Evolutionary conservation across 2,888 invertebrate genomes (phyloP).

Genomic region (Caenorhabditis sp.): DNA sequence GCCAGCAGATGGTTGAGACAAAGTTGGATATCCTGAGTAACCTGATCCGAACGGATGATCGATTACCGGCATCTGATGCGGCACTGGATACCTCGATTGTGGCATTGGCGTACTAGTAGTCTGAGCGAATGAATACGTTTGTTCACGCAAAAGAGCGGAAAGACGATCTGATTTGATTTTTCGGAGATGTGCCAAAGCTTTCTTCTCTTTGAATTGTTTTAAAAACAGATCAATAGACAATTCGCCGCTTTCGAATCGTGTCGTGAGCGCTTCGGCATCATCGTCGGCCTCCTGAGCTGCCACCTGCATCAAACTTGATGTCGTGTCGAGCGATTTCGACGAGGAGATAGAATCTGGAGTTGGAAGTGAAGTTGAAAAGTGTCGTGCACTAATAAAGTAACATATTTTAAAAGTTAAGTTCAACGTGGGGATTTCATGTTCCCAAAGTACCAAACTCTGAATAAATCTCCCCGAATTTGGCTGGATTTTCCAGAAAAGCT

Average conservation of each 20-base stretch:
- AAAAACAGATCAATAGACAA: constrained; percentile 88
- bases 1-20: constrained; percentile 27
- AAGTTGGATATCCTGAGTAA: constrained; percentile 46
- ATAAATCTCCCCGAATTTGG: no score
- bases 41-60: constrained; percentile 50
- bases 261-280: constrained; percentile 85
- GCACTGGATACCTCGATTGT: constrained; percentile 37
- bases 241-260: constrained; percentile 76
- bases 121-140: constrained; percentile 53
- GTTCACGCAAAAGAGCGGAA: constrained; percentile 81
- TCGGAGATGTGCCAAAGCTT: constrained; percentile 87
- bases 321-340: constrained; percentile 88
- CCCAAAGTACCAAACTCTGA: no score
- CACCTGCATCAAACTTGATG: constrained; percentile 90
- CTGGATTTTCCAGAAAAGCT: no score
- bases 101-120: constrained; percentile 12
- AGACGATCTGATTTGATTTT: constrained; percentile 95
- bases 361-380: neutral
- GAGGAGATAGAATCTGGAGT: constrained; percentile 81
- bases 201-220: constrained; percentile 87
- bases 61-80: constrained; percentile 38
- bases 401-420: neutral
- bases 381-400: neutral
- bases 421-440: no score
- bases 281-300: constrained; percentile 94